phyloP scores from a whole-genome alignment of 2,888 invertebrate species.

The Exephanes ischioxanthus region DNA sequence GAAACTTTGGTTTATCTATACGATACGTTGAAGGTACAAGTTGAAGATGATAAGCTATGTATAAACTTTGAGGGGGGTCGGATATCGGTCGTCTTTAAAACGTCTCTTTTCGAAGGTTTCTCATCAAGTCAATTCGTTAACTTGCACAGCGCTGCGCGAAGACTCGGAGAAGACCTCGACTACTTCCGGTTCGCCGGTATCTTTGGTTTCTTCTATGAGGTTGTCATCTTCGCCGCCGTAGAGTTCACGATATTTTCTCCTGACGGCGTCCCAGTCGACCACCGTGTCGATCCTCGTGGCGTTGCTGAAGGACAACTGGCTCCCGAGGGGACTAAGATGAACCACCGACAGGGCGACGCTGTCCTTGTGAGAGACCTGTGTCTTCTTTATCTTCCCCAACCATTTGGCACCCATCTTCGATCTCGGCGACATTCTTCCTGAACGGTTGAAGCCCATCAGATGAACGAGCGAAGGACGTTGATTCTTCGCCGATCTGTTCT shows the following conservation, averaged over 20 bases:
- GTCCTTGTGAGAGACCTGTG: slow-evolving; percentile 92
- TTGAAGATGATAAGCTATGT: slow-evolving; percentile 38
- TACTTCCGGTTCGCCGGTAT: slow-evolving; percentile 68
- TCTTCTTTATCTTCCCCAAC: slow-evolving; percentile 95
- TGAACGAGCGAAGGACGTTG: slow-evolving; percentile 94
- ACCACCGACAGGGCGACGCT: slow-evolving; percentile 92
- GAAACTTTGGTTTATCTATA: slow-evolving; percentile 52
- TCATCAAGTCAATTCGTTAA: slow-evolving; percentile 58
- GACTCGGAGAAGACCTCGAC: slow-evolving; percentile 71
- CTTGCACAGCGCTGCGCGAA: slow-evolving; percentile 63
- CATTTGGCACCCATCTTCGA: slow-evolving; percentile 96
- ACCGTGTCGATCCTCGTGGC: slow-evolving; percentile 94
- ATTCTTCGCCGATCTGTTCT: slow-evolving; percentile 89
- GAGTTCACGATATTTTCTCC: slow-evolving; percentile 94
- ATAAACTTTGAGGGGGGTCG: slow-evolving; percentile 20
- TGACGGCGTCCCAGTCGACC: slow-evolving; percentile 96
- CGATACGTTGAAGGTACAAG: slow-evolving; percentile 60
- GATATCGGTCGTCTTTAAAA: not conserved
- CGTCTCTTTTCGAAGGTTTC: not conserved
- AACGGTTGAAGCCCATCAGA: slow-evolving; percentile 91
- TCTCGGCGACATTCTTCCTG: slow-evolving; percentile 90
- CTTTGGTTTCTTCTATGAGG: slow-evolving; percentile 73
- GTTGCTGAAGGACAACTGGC: slow-evolving; percentile 91
- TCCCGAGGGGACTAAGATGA: slow-evolving; percentile 93
- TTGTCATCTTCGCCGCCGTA: slow-evolving; percentile 88